Evolutionary conservation across 1,140 invertebrate species (phyloP).

Genomic region (Hesperophylax magnus): DNA sequence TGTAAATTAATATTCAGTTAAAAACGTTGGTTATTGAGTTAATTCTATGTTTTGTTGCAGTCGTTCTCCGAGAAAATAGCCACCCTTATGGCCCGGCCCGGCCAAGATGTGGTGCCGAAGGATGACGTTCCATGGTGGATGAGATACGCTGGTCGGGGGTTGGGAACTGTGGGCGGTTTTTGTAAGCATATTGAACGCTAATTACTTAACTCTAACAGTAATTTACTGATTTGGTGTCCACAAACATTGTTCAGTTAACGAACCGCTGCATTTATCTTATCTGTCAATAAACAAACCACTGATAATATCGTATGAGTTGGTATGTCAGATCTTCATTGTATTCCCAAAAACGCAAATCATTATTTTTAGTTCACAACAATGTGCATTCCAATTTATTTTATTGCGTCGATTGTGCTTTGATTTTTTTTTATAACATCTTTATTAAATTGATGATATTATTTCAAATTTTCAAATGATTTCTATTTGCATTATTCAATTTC

Average conservation of each 20-base stretch:
- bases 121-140: constrained; percentile 91
- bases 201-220: constrained; percentile 39
- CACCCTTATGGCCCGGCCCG: constrained; percentile 82
- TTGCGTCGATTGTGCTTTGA: neutral
- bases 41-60: constrained; percentile 67
- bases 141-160: constrained; percentile 85
- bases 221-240: neutral
- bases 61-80: constrained; percentile 84
- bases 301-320: neutral
- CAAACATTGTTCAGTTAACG: neutral
- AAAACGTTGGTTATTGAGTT: constrained; percentile 7
- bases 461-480: too few relatives aligned
- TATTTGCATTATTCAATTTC: too few relatives aligned
- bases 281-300: constrained; percentile 1
- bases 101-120: constrained; percentile 79
- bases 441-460: too few relatives aligned
- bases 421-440: too few relatives aligned
- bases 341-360: too few relatives aligned
- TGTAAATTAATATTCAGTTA: neutral
- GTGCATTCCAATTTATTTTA: neutral
- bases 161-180: constrained; percentile 88
- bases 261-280: neutral
- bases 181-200: constrained; percentile 71
- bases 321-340: too few relatives aligned
- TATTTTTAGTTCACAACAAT: too few relatives aligned